Conservation (phyloP, 2,113 vertebrate species). For the Tragelaphus scriptus region DNA sequence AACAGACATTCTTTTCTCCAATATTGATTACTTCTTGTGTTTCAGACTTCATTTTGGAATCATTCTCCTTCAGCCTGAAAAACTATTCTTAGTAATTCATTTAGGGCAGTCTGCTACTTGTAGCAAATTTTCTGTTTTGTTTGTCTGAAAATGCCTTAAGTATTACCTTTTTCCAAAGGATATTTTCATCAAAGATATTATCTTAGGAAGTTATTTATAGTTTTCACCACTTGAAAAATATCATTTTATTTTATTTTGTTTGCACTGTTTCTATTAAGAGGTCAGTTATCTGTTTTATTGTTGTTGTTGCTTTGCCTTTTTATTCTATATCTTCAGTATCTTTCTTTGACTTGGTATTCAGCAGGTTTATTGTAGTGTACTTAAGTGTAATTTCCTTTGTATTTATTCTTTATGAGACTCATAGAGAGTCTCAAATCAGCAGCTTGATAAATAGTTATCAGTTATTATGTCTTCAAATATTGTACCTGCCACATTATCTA, state of each 20-base stretch:
- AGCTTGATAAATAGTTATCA: background rate
- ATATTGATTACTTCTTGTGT: background rate
- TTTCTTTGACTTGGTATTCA: background rate
- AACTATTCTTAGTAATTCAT: background rate
- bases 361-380: background rate
- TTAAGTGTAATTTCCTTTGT: background rate
- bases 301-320: background rate
- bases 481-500: background rate
- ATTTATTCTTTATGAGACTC: background rate
- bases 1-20: background rate
- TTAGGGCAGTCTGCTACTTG: background rate
- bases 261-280: background rate
- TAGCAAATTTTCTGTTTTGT: background rate
- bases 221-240: background rate
- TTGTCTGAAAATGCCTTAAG: background rate
- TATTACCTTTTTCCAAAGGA: background rate
- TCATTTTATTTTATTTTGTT: background rate
- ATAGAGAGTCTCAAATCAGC: background rate
- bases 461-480: background rate
- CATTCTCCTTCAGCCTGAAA: background rate
- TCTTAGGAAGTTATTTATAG: background rate
- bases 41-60: background rate
- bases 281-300: background rate
- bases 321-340: background rate
- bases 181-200: background rate